Conservation (phyloP, 2,113 vertebrate species). For the Phalacrocorax pelagicus region DNA sequence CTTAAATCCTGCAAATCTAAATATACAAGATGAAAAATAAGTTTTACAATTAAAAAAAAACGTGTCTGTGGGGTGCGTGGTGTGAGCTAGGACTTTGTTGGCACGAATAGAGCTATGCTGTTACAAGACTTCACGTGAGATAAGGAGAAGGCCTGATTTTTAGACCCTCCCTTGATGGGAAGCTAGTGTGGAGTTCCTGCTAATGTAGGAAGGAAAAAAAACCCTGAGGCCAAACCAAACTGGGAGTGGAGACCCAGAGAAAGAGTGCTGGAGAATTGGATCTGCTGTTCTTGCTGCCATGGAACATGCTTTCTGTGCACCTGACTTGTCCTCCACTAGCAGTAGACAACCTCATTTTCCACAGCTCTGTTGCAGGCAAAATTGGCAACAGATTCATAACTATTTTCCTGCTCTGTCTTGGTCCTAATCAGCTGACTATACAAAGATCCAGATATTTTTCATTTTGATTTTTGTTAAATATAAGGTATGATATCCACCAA, state of each 20-base stretch:
- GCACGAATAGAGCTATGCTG: background rate
- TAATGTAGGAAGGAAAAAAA: background rate
- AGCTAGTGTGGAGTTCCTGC: background rate
- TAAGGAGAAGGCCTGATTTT: background rate
- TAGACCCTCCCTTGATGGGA: background rate
- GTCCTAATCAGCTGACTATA: background rate
- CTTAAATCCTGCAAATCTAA: background rate
- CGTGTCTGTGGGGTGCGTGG: too few relatives aligned
- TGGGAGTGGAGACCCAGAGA: background rate
- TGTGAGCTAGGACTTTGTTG: background rate
- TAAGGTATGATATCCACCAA: background rate
- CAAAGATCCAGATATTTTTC: background rate
- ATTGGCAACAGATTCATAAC: background rate
- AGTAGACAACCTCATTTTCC: background rate
- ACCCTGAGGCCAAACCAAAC: background rate
- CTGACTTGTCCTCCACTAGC: background rate
- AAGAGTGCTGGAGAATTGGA: background rate
- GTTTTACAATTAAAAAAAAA: background rate
- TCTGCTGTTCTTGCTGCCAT: background rate
- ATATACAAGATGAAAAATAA: background rate
- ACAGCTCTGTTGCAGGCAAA: background rate
- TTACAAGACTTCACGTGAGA: background rate
- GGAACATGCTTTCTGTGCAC: background rate
- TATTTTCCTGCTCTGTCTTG: background rate
- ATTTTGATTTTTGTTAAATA: background rate